Percentiles rank a stretch among this genome's conserved stretches.
Conservation (phyloP, 1,140 invertebrate species). For the Bombus waltoni region DNA sequence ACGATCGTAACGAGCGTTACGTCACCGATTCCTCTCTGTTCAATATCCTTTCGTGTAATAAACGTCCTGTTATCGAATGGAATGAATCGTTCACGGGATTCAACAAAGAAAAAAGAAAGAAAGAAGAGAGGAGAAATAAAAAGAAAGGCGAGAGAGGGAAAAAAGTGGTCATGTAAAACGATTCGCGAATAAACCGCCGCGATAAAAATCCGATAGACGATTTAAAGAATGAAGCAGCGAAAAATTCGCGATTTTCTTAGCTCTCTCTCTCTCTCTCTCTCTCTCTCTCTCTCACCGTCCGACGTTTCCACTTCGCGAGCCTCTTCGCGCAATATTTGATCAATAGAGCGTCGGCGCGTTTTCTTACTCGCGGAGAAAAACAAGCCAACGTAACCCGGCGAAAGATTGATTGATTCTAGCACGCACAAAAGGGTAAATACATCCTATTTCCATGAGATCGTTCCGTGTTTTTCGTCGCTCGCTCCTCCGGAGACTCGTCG, state of each 20-base stretch:
- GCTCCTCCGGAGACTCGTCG: not conserved
- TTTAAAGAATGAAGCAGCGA: not conserved
- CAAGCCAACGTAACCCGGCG: not conserved
- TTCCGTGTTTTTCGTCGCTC: constrained; percentile 5
- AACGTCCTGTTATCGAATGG: not conserved
- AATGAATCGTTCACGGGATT: not conserved
- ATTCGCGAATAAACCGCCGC: constrained; percentile 6
- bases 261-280: not conserved
- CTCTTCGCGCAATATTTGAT: constrained; percentile 33
- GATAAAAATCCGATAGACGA: constrained; percentile 19
- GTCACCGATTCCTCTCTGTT: not conserved
- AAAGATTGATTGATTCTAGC: constrained; percentile 36
- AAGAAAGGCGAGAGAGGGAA: too few species aligned
- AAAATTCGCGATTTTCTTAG: not conserved
- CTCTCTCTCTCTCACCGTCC: not conserved
- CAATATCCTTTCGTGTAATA: not conserved
- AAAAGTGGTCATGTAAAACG: not conserved
- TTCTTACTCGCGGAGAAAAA: constrained; percentile 17
- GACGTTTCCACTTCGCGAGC: constrained; percentile 4
- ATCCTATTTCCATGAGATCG: constrained; percentile 44
- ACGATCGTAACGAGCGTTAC: not conserved
- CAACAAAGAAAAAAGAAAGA: not conserved
- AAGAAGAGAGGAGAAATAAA: not conserved
- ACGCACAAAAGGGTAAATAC: constrained; percentile 38
- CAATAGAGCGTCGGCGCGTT: constrained; percentile 18